phyloP scores from a whole-genome alignment of 2,888 invertebrate species.

The Ctenicera cuprea region DNA sequence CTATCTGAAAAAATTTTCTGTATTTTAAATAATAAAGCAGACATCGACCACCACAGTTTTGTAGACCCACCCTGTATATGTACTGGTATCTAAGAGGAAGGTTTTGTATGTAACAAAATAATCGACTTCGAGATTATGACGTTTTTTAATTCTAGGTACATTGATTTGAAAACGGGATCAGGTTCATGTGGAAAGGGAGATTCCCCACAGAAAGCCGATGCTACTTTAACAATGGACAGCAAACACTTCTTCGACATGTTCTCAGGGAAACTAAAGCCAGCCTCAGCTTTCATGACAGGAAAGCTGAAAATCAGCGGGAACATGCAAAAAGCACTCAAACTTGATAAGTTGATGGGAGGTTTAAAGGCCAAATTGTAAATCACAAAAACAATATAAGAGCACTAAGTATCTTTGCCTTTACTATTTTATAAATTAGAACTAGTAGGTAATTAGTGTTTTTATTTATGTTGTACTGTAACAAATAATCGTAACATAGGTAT shows the following conservation, averaged over 20 bases:
- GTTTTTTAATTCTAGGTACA: conserved; percentile 75
- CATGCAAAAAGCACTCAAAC: conserved; percentile 94
- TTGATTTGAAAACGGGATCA: conserved; percentile 92
- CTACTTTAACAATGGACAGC: conserved; percentile 89
- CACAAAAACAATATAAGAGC: not conserved
- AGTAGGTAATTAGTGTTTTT: not conserved
- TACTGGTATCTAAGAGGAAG: too few species aligned
- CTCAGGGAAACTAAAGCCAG: conserved; percentile 90
- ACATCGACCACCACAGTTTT: too few species aligned
- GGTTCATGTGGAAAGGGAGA: conserved; percentile 89
- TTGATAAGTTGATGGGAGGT: conserved; percentile 91
- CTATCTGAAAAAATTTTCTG: too few species aligned
- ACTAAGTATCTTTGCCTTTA: not conserved
- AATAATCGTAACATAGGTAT: too few species aligned
- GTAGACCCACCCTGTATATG: too few species aligned
- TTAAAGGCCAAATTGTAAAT: conserved; percentile 81
- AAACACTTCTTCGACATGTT: conserved; percentile 88
- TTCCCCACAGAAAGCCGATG: conserved; percentile 83
- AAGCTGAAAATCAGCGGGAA: conserved; percentile 96
- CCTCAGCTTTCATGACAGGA: conserved; percentile 96
- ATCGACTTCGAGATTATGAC: not conserved
- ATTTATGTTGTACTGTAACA: not conserved
- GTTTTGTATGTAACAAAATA: not conserved
- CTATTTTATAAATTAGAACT: conserved; percentile 8
- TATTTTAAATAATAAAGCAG: too few species aligned